These are phyloP conservation scores for Mobula hypostoma DNA, from an alignment of 2,113 vertebrate genomes.

Conservation along the genomic window DNA sequence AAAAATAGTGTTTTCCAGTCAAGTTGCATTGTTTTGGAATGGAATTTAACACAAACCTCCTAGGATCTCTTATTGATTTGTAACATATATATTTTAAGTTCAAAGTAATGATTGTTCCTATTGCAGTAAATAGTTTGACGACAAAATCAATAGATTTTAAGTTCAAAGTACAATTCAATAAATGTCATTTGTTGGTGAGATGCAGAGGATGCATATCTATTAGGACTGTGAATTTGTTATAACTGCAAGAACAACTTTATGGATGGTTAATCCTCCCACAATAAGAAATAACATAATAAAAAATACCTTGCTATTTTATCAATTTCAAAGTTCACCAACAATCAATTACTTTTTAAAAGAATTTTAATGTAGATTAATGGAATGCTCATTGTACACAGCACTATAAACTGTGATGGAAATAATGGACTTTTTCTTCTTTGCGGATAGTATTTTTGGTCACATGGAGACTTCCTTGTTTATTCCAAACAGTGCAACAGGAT, in stretches of 20 bases:
- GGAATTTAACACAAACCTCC: background rate
- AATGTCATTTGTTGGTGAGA: constrained; percentile 34
- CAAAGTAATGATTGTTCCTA: constrained; percentile 28
- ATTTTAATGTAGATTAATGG: background rate
- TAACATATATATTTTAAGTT: background rate
- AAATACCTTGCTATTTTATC: background rate
- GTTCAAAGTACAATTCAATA: constrained; percentile 21
- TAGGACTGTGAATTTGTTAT: background rate
- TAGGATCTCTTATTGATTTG: constrained; percentile 19
- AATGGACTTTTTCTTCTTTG: background rate
- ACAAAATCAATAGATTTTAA: constrained; percentile 30
- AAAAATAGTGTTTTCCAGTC: background rate
- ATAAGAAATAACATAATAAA: background rate
- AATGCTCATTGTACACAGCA: background rate
- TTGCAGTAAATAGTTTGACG: constrained; percentile 7
- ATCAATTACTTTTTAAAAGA: background rate
- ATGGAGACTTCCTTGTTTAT: background rate
- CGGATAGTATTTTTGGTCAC: background rate
- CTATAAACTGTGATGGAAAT: background rate
- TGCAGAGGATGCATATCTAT: background rate
- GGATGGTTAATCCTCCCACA: background rate
- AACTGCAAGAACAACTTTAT: background rate
- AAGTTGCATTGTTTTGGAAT: background rate
- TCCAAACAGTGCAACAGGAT: background rate
- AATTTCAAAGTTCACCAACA: background rate